Evolutionary conservation across 2,797 vertebrate genomes (phyloP).

Genomic region (Lepilemur septentrionalis): DNA sequence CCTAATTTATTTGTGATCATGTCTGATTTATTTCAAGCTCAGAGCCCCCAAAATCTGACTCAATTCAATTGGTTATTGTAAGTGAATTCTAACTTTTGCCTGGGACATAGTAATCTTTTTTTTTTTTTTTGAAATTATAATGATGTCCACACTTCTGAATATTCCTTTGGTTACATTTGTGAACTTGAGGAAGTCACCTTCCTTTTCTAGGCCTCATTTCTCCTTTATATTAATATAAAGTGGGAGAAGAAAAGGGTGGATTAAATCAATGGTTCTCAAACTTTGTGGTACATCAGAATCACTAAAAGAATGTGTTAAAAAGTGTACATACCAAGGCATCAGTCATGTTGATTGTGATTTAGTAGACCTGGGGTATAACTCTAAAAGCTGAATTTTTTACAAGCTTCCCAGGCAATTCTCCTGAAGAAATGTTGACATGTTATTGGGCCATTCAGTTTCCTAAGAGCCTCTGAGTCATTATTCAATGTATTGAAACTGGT

Average conservation of each 20-base stretch:
- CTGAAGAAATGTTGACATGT: constrained; percentile 15
- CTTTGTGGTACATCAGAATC: not conserved
- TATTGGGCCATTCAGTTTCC: not conserved
- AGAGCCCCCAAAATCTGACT: not conserved
- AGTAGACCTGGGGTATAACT: not conserved
- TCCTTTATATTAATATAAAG: not conserved
- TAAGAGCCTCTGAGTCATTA: not conserved
- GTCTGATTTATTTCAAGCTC: not conserved
- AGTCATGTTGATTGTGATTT: not conserved
- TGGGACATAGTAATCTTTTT: not conserved
- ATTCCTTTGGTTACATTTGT: not conserved
- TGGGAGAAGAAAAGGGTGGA: not conserved
- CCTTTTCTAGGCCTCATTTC: not conserved
- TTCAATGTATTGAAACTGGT: not conserved
- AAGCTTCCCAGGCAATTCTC: not conserved
- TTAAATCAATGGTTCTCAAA: constrained; percentile 24
- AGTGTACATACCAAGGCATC: not conserved
- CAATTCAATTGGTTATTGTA: not conserved
- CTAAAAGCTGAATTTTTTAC: not conserved
- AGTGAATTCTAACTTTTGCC: not conserved
- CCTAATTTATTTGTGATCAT: not conserved
- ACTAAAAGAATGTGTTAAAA: constrained; percentile 2
- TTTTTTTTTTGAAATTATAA: not conserved
- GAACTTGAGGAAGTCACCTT: not conserved
- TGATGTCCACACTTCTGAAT: not conserved